Conservation (phyloP, 1,140 invertebrate species). For the Lepidurus couesii region DNA sequence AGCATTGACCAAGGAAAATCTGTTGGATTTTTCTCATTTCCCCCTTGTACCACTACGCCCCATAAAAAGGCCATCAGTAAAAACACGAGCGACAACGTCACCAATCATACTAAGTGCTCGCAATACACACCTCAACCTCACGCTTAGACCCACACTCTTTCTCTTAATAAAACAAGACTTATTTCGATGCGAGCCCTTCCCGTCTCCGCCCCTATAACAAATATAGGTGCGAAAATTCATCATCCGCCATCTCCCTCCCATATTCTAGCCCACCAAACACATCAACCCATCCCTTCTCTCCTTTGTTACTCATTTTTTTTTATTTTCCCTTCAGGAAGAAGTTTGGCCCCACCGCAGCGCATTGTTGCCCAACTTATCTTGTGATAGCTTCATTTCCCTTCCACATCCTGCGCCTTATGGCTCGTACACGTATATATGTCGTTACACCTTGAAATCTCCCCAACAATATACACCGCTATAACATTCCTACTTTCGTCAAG, state of each 20-base stretch:
- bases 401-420: conserved; percentile 2
- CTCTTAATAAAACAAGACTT: background rate
- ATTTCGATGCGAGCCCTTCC: background rate
- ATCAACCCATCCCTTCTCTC: background rate
- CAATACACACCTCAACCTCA: conserved; percentile 4
- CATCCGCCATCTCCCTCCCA: background rate
- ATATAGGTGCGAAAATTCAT: conserved; percentile 22
- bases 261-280: background rate
- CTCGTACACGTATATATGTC: background rate
- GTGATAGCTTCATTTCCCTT: conserved; percentile 19
- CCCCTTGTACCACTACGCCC: background rate
- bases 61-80: conserved; percentile 15
- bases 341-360: background rate
- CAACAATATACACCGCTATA: background rate
- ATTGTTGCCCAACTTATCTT: conserved; percentile 22
- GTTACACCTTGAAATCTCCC: background rate
- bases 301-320: conserved; percentile 9
- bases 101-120: conserved; percentile 19
- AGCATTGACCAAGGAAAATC: background rate
- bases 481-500: background rate
- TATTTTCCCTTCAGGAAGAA: background rate
- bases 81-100: background rate
- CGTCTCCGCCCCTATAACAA: conserved; percentile 13
- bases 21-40: background rate
- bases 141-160: background rate